Evolutionary conservation across 1,140 invertebrate genomes (phyloP).

Genomic region (roundworm (Caenorhabditis elegans)): DNA sequence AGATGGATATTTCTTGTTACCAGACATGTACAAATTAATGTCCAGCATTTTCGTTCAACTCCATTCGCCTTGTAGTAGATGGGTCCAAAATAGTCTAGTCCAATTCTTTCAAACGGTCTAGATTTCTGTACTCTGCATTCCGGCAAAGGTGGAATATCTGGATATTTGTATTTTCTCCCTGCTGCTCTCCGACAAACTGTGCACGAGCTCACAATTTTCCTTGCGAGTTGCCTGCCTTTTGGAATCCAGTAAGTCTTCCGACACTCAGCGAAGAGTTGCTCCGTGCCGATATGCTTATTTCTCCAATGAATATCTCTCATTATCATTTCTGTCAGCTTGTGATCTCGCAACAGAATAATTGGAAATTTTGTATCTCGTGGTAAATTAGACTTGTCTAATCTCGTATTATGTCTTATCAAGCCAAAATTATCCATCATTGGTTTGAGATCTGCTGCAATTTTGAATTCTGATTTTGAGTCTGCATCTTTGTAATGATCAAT

Average conservation of each 20-base stretch:
- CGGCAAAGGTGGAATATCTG: constrained; percentile 49
- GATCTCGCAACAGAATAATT: neutral
- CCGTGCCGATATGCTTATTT: neutral
- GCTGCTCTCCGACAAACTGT: neutral
- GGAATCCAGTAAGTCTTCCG: neutral
- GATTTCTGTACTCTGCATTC: constrained; percentile 15
- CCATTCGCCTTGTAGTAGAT: constrained; percentile 3
- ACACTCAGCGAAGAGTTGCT: neutral
- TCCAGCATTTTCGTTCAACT: constrained; percentile 3
- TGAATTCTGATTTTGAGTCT: neutral
- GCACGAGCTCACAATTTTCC: neutral
- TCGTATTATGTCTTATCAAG: neutral
- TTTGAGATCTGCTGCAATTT: neutral
- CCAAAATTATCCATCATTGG: neutral
- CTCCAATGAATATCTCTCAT: neutral
- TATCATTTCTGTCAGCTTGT: neutral
- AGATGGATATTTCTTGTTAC: constrained; percentile 10
- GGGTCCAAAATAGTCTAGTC: constrained; percentile 32
- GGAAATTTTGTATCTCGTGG: neutral
- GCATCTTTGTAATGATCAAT: neutral
- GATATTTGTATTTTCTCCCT: neutral
- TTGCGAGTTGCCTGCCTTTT: neutral
- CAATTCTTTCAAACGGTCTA: constrained; percentile 2
- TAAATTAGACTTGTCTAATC: no score
- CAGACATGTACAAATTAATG: constrained; percentile 23